Base-by-base conservation (phyloP, 2,888 invertebrate genomes). In the Dolichopus griseipennis region DNA sequence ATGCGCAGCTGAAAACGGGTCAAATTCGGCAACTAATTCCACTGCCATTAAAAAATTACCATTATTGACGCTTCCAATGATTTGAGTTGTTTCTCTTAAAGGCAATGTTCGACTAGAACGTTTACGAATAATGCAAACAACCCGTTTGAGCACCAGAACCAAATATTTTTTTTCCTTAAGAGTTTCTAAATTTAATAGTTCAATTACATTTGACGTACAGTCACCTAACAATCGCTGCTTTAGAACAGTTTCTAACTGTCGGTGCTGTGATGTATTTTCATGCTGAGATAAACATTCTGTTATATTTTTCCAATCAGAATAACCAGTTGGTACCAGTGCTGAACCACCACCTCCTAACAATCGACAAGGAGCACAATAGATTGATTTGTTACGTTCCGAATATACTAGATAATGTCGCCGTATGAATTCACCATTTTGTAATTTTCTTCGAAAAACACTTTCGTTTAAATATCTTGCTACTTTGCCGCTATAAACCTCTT, bases 21-120 rank as follows among this genome's bases (percentile, higher is more conserved):
- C 63, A 63, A 63, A 27, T 63, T 63, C 63, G 63, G 63, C 63
- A 63, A 63, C 33, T 63, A 63, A 63, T 63, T 63, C 63, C 63
- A 63, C 22, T 1, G 63, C 63, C 63, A 63, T 63, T 63, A 63
- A 63, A 63, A 63, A 63, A 63, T 63, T 63, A 7, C 63, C 63
- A 63, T 63, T 63, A 63, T 27, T 27, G 33, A 33, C 8, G 22
- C 27, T 63, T 27, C 63, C 63, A 63, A 63, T 63, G 1, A 63
- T 63, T 63, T 63, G 12, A 33, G 63, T 27, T 63, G 22, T 27
- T 21, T 27, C 63, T 63, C 63, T 63, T 63, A 63, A 33, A 63
- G 63, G 63, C 63, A 63, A 63, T 63, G n/a, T n/a, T n/a, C n/a
- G n/a, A n/a, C n/a, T n/a, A n/a, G n/a, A n/a, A n/a, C n/a, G n/a